Evolutionary conservation across 2,113 vertebrate species (phyloP).

Genomic region (Urocynchramus pylzowi): DNA sequence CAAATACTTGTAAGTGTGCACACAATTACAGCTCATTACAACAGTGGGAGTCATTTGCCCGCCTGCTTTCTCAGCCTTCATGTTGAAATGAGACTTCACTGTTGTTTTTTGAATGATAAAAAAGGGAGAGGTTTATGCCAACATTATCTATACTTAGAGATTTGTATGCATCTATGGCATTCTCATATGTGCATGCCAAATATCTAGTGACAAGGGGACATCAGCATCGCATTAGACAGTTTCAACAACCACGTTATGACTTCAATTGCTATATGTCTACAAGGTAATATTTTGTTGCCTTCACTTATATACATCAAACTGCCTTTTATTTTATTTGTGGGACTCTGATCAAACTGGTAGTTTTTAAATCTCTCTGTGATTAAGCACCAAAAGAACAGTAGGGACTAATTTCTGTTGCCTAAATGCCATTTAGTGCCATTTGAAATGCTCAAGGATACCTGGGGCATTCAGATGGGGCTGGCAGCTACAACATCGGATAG

Average conservation of each 20-base stretch:
- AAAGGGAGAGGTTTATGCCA: not conserved
- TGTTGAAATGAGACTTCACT: not conserved
- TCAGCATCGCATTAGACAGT: not conserved
- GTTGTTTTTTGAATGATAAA: not conserved
- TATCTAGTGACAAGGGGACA: not conserved
- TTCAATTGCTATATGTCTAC: not conserved
- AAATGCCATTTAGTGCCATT: not conserved
- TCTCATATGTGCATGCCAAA: not conserved
- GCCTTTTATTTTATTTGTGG: not conserved
- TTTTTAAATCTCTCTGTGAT: not conserved
- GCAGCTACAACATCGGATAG: not conserved
- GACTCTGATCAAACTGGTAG: not conserved
- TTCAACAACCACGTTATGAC: not conserved
- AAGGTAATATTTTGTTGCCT: not conserved
- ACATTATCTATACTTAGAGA: not conserved
- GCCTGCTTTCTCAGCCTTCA: conserved; percentile 9
- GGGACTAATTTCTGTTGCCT: not conserved
- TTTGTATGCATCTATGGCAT: not conserved
- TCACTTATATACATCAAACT: not conserved
- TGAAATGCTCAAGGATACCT: conserved; percentile 13
- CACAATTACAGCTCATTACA: conserved; percentile 42
- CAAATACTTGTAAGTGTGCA: not conserved
- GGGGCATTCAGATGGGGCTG: not conserved
- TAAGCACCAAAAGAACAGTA: not conserved
- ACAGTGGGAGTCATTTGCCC: conserved; percentile 25